Conservation (phyloP, 2,797 vertebrate species). For the Podarcis siculus region DNA sequence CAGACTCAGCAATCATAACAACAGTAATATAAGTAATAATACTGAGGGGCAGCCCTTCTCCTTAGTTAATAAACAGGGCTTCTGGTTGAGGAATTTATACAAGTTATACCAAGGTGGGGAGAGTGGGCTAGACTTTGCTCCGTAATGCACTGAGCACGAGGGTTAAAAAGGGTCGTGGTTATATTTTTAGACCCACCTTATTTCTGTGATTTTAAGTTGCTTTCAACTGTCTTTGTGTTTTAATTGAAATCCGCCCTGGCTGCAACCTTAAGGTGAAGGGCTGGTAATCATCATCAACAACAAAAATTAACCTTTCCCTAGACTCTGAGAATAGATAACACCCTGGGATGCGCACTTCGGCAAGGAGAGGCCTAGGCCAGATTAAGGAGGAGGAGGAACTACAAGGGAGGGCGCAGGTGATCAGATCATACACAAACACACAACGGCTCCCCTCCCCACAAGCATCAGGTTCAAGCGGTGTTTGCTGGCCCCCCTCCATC, state of each 20-base stretch:
- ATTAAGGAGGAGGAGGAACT: conserved; percentile 67
- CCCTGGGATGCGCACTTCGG: conserved; percentile 69
- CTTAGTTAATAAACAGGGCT: not conserved
- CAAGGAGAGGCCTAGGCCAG: conserved; percentile 73
- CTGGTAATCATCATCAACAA: too few relatives aligned
- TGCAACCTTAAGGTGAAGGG: too few relatives aligned
- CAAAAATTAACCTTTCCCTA: not conserved
- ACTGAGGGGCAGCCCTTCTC: not conserved
- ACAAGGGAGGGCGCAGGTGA: too few relatives aligned
- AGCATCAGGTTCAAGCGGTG: not conserved
- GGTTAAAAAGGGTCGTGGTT: too few relatives aligned
- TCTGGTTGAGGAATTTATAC: not conserved
- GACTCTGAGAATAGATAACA: conserved; percentile 40
- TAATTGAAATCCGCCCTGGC: too few relatives aligned
- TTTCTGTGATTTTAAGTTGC: too few relatives aligned
- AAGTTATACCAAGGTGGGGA: not conserved
- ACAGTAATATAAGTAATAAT: too few relatives aligned
- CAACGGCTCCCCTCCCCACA: not conserved
- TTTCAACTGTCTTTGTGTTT: too few relatives aligned
- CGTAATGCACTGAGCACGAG: too few relatives aligned
- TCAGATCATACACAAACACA: not conserved
- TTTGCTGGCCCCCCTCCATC: not conserved
- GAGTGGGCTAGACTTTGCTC: not conserved
- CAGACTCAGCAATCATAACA: too few relatives aligned
- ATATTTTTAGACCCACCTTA: too few relatives aligned